Evolutionary conservation across 1,140 invertebrate genomes (phyloP).

Genomic region (Ptiloglossa arizonensis): DNA sequence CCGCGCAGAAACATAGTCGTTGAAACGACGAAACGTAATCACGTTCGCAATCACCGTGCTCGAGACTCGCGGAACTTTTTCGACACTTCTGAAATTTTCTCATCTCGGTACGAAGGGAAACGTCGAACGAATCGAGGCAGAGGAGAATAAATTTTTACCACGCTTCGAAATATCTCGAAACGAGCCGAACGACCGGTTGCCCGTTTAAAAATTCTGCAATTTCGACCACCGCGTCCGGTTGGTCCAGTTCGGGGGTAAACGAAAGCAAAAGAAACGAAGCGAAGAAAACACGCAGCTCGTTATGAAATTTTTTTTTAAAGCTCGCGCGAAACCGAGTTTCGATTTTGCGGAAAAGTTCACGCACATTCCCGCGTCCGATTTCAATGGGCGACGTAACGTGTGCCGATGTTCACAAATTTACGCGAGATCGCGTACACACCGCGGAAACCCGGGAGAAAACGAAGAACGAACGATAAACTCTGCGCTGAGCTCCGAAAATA

Average conservation of each 20-base stretch:
- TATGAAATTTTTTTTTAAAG: neutral
- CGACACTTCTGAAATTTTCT: neutral
- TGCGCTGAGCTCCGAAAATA: no score
- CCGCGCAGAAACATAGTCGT: neutral
- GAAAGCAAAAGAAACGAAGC: neutral
- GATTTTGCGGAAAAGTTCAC: neutral
- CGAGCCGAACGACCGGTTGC: no score
- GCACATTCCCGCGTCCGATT: neutral
- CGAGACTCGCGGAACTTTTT: neutral
- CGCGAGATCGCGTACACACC: no score
- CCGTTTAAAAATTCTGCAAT: constrained; percentile 1
- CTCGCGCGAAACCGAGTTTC: neutral
- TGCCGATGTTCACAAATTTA: neutral
- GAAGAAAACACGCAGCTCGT: neutral
- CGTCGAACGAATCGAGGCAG: no score
- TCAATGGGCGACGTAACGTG: neutral
- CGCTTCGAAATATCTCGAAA: neutral
- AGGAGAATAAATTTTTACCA: neutral
- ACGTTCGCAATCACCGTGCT: neutral
- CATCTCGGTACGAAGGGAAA: neutral
- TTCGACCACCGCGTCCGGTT: neutral
- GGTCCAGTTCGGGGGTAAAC: neutral
- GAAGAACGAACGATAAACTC: no score
- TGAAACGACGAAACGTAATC: neutral
- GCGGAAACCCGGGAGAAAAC: no score